Base-by-base conservation (phyloP, 2,888 invertebrate genomes). In the Hetaerina titia region DNA sequence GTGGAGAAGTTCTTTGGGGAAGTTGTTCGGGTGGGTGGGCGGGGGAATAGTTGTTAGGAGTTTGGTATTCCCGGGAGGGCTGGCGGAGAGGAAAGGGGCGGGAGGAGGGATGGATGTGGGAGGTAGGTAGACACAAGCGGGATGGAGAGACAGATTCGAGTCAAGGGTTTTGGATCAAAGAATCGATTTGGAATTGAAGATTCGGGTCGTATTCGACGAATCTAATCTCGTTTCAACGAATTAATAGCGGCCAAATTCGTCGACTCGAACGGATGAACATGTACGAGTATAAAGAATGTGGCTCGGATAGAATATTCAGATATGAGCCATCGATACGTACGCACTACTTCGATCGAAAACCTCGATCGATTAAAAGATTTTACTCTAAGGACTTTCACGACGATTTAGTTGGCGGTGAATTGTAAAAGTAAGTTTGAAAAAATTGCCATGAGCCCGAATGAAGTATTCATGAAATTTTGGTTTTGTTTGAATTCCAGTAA, bases 31-130 rank as follows among this genome's bases (percentile, higher is more conserved):
- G 69, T 69, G 69, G 69, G n/a, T 69, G 81, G 81, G 31, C 31
- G 81, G 81, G 31, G 81, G 81, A 81, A 81, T 81, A 81, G 81
- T 69, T 69, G 69, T 81, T 25, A 81, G 81, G 31, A 31, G 81
- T 31, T 81, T 31, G 31, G 81, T 11, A 31, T 81, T 81, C 81
- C 25, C 81, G 15, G 31, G 31, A 69, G 69, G n/a, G 22, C 17
- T 69, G 69, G 69, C 22, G 22, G 69, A n/a, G 22, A 9, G 81
- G 81, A 4, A 4, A 45, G 45, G 45, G 45, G 45, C 45, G 4
- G 69, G 4, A 22, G 69, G 19, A 6, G 69, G 19, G 22, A 19
- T 69, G 19, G 4, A 69, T 69, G 22, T 22, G 69, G 81, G 81
- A 31, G 31, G 31, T 31, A 81, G 81, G 81, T 31, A 31, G 45